A percentile compares a stretch with the other conserved stretches of the same genome.
These are phyloP conservation scores for Equus przewalskii DNA, from an alignment of 2,113 vertebrate species.

Conservation along the genomic window DNA sequence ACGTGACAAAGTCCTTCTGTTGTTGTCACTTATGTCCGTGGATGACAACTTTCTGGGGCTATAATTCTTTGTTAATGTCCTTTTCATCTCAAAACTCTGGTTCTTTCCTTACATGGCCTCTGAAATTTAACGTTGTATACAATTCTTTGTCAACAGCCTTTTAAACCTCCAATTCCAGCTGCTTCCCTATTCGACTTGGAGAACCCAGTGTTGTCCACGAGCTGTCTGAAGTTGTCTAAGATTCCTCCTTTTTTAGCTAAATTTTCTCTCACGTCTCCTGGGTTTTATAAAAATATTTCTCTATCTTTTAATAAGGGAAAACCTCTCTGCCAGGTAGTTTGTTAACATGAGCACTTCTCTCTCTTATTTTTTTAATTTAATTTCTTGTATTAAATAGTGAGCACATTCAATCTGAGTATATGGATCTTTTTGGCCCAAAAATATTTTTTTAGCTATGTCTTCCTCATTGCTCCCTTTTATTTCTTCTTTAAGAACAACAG, in stretches of 20 bases:
- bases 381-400: neutral
- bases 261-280: neutral
- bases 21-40: neutral
- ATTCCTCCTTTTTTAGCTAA: neutral
- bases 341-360: neutral
- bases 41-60: neutral
- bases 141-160: neutral
- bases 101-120: neutral
- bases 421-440: neutral
- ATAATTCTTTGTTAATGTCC: neutral
- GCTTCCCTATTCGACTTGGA: neutral
- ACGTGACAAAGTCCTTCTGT: neutral
- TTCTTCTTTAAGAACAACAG: neutral
- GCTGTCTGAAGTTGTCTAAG: neutral
- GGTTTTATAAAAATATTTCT: constrained; percentile 38
- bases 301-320: constrained; percentile 34
- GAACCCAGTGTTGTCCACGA: neutral
- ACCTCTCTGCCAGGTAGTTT: neutral
- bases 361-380: neutral
- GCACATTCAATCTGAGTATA: neutral
- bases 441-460: neutral
- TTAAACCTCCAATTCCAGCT: neutral
- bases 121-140: neutral
- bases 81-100: constrained; percentile 9
- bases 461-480: neutral